Conservation (phyloP, 2,113 vertebrate species). For the Chamaetylas fuelleborni region DNA sequence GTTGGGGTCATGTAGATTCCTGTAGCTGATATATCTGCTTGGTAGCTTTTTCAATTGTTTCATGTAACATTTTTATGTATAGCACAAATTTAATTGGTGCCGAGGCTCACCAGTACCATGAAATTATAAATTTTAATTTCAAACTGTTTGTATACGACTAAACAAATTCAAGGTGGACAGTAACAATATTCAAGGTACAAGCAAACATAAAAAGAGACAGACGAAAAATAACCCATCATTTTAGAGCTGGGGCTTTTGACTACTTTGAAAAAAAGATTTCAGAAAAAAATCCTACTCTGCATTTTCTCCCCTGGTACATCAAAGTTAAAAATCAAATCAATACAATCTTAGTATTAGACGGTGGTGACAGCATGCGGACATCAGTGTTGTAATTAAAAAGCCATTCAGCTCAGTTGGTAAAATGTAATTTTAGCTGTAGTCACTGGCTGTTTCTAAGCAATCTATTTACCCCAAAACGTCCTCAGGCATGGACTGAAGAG, state of each 20-base stretch:
- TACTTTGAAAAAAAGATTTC: conserved; percentile 58
- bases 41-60: neutral
- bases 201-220: neutral
- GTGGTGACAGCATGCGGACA: conserved; percentile 76
- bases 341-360: conserved; percentile 74
- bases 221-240: neutral
- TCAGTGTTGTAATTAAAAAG: conserved; percentile 82
- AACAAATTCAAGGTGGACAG: neutral
- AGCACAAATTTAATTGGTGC: neutral
- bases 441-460: conserved; percentile 77
- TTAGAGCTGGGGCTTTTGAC: conserved; percentile 43
- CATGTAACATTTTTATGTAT: neutral
- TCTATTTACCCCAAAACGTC: conserved; percentile 80
- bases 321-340: conserved; percentile 79
- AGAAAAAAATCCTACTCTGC: conserved; percentile 57
- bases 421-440: conserved; percentile 81
- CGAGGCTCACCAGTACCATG: neutral
- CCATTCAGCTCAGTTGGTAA: conserved; percentile 78
- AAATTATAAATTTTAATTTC: neutral
- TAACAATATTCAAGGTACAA: neutral
- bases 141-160: neutral
- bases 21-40: neutral
- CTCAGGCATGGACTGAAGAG: conserved; percentile 74
- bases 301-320: conserved; percentile 65
- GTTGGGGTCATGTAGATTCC: neutral